Evolutionary conservation across 2,888 invertebrate genomes (phyloP).

Genomic region (Tipula vernalis): DNA sequence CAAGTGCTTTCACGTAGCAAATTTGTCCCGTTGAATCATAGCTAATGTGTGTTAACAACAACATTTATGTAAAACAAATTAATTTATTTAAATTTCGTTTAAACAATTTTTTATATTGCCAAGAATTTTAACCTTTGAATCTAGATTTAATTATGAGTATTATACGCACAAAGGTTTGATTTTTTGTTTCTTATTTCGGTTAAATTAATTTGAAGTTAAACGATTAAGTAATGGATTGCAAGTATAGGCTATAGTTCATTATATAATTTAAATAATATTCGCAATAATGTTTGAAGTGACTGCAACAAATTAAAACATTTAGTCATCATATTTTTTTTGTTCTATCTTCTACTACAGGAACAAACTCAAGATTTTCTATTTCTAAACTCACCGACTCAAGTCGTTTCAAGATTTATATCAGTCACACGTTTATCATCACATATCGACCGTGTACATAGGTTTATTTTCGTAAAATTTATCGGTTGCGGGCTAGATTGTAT

Average conservation of each 20-base stretch:
- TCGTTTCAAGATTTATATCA: not conserved
- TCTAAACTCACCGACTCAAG: not conserved
- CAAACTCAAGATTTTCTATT: not conserved
- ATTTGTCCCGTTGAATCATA: too few species aligned
- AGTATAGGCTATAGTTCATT: not conserved
- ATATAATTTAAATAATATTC: too few species aligned
- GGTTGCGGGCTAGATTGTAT: not conserved
- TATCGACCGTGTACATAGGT: not conserved
- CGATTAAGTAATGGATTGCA: too few species aligned
- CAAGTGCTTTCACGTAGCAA: too few species aligned
- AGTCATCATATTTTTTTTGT: not conserved
- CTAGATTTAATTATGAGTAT: not conserved
- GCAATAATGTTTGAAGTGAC: not conserved
- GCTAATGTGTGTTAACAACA: too few species aligned
- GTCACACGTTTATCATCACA: not conserved
- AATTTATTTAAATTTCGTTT: too few species aligned
- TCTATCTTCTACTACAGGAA: not conserved
- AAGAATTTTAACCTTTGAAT: not conserved
- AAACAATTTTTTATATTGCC: not conserved
- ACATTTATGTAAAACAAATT: too few species aligned
- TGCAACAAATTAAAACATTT: not conserved
- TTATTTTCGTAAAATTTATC: not conserved
- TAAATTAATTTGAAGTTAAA: not conserved
- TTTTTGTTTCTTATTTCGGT: not conserved
- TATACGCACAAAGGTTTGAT: not conserved